Base-by-base conservation (phyloP, 2,797 vertebrate species). In the Iguana delicatissima region DNA sequence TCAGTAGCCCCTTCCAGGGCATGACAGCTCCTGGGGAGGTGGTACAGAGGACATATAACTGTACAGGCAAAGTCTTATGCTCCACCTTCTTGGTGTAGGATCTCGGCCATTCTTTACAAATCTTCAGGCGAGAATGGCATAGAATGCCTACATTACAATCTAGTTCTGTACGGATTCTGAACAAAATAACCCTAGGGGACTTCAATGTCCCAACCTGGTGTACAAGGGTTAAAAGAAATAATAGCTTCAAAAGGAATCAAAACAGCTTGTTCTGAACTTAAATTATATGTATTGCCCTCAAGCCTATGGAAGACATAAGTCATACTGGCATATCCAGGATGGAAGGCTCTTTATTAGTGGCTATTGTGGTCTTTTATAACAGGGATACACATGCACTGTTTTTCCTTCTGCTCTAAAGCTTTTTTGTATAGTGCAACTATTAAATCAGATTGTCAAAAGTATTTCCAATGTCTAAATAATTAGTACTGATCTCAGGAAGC, bases 391-490 rank as follows among this genome's bases (percentile, higher is more conserved):
- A 93, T 91, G 92, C 92, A n/a, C 88, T 59, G 93, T 92, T 89
- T 87, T 88, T 85, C 89, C 14, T 52, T 92, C 91, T 92, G 89
- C 89, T 88, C 84, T 29, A 35, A 86, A 91, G 86, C 67, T 79
- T 95, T 46, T 96, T 77, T 95, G 92, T 95, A 94, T 86, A 95
- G 77, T 0, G 0, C 87, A 95, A 94, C 87, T 57, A 69, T 94
- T 72, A 94, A 96, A 79, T 95, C 91, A 93, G 91, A 62, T 86
- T 90, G 93, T 81, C 59, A 46, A 77, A 83, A 92, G 89, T 86
- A 79, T 89, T 96, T 91, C 20, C n/a, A 92, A 94, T 0, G 1
- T 94, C 93, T 95, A 94, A 96, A 95, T 95, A 95, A 93, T 89
- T 94, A 91, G 52, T 85, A 85, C 1, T 82, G 92, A 89, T 92